Percentiles rank a stretch among this genome's conserved stretches.
Evolutionary conservation across 1,140 invertebrate species (phyloP).

Genomic region (Eueides isabella): DNA sequence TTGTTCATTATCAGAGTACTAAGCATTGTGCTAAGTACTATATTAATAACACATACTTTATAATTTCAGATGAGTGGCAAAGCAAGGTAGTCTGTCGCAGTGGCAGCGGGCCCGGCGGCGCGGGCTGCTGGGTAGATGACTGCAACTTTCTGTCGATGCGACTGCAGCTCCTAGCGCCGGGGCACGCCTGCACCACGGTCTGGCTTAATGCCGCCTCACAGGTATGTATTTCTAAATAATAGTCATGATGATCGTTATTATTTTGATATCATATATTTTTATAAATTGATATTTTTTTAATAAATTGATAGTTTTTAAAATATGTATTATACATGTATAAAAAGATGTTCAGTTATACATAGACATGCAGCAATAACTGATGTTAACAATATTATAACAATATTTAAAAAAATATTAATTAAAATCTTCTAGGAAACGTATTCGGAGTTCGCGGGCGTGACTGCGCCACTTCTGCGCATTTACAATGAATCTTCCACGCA

Average conservation of each 20-base stretch:
- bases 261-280: no score
- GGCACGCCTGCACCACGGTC: slow-evolving; percentile 52
- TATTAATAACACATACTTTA: no score
- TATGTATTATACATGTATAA: no score
- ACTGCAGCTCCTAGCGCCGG: slow-evolving; percentile 47
- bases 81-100: slow-evolving; percentile 45
- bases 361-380: no score
- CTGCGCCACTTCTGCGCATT: slow-evolving; percentile 55
- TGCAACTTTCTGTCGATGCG: slow-evolving; percentile 54
- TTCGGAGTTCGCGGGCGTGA: slow-evolving; percentile 62
- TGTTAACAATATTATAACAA: no score
- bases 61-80: slow-evolving; percentile 40
- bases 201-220: slow-evolving; percentile 65
- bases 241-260: no score
- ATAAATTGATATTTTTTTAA: no score
- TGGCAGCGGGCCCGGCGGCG: slow-evolving; percentile 47
- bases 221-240: slow-evolving; percentile 36
- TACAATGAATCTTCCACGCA: slow-evolving; percentile 62
- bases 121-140: slow-evolving; percentile 56
- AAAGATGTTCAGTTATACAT: no score
- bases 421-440: slow-evolving; percentile 51
- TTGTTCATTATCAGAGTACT: background rate
- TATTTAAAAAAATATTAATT: background rate
- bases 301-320: no score
- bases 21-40: background rate